Evolutionary conservation across 2,888 invertebrate genomes (phyloP).

Genomic region (Volucella bombylans): DNA sequence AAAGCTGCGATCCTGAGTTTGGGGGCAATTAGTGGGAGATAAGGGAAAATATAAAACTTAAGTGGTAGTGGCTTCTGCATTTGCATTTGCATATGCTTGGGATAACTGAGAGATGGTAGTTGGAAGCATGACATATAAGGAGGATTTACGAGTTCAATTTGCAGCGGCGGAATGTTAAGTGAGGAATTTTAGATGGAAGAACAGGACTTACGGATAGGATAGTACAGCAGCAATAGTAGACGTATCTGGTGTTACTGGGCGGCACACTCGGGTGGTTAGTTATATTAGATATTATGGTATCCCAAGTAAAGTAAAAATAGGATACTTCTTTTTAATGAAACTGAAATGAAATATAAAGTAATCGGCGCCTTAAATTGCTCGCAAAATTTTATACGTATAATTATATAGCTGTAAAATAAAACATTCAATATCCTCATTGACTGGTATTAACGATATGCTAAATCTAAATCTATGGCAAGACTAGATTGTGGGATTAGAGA

Average conservation of each 20-base stretch:
- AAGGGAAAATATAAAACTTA: constrained; percentile 67
- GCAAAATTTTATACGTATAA: too few species aligned
- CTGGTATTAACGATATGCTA: too few species aligned
- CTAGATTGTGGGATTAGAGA: too few species aligned
- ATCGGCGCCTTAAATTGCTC: too few species aligned
- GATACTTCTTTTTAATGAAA: too few species aligned
- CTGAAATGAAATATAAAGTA: too few species aligned
- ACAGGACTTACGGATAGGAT: constrained; percentile 6
- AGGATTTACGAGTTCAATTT: constrained; percentile 73
- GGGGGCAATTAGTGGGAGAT: constrained; percentile 70
- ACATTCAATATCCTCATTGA: too few species aligned
- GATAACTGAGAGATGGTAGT: background rate
- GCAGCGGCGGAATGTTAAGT: constrained; percentile 62
- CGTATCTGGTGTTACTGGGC: constrained; percentile 61
- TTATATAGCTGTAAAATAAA: too few species aligned
- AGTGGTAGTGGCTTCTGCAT: constrained; percentile 72
- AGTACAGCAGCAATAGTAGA: constrained; percentile 11
- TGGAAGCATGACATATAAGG: constrained; percentile 22
- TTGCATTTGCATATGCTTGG: constrained; percentile 55
- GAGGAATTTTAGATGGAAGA: constrained; percentile 60
- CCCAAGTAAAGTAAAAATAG: too few species aligned
- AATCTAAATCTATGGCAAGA: too few species aligned
- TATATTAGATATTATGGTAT: background rate
- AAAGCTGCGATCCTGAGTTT: constrained; percentile 30
- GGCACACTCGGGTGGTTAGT: constrained; percentile 69